phyloP scores from a whole-genome alignment of 1,140 invertebrate species.

The Leptestheria dahalacensis region DNA sequence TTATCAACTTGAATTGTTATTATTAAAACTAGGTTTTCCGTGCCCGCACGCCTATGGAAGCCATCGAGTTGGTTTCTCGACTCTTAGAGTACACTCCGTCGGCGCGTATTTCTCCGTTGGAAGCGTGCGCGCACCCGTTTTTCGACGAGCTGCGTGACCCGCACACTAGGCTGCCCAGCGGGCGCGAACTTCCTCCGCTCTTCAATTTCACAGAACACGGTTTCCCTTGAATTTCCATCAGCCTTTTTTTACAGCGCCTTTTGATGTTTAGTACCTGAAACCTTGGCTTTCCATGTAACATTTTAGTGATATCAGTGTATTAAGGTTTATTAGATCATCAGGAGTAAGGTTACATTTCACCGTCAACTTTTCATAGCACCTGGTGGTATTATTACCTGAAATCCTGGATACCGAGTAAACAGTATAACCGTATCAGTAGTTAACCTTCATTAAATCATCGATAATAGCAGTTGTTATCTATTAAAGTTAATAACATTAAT shows the following conservation, averaged over 20 bases:
- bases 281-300: slow-evolving; percentile 19
- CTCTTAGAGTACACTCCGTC: slow-evolving; percentile 96
- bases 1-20: slow-evolving; percentile 6
- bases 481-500: too few relatives aligned
- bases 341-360: too few relatives aligned
- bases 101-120: slow-evolving; percentile 78
- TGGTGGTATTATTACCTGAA: too few relatives aligned
- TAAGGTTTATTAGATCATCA: too few relatives aligned
- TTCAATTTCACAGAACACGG: slow-evolving; percentile 95
- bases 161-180: slow-evolving; percentile 79
- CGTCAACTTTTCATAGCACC: too few relatives aligned
- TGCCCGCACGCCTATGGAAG: slow-evolving; percentile 87
- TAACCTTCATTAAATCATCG: too few relatives aligned
- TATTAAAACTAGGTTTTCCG: slow-evolving; percentile 70
- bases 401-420: too few relatives aligned
- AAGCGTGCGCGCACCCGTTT: slow-evolving; percentile 94
- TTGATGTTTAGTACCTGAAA: not conserved
- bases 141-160: slow-evolving; percentile 93
- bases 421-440: too few relatives aligned
- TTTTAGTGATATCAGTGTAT: not conserved
- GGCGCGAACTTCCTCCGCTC: slow-evolving; percentile 78
- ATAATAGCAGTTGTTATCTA: too few relatives aligned
- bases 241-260: slow-evolving; percentile 14
- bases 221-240: slow-evolving; percentile 26
- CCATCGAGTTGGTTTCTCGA: slow-evolving; percentile 88